Evolutionary conservation across 2,888 invertebrate species (phyloP).

Genomic region (Coenonympha glycerion): DNA sequence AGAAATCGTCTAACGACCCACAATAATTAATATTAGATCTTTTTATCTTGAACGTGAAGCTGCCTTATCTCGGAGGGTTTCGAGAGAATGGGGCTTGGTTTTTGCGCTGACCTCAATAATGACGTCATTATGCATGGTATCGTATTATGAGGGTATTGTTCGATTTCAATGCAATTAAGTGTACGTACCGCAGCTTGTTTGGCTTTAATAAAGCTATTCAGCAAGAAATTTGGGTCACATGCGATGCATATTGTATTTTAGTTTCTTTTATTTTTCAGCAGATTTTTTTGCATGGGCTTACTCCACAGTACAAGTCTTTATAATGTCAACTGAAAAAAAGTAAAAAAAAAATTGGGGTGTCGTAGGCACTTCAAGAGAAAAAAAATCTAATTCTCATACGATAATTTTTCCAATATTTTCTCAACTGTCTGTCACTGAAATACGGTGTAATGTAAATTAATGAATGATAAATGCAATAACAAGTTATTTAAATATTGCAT

Average conservation of each 20-base stretch:
- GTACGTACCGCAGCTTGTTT: slow-evolving; percentile 14
- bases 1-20: neutral
- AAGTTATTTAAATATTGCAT: no score
- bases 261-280: slow-evolving; percentile 5
- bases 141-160: slow-evolving; percentile 12
- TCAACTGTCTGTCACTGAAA: no score
- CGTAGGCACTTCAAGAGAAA: no score
- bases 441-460: no score
- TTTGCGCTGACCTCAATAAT: slow-evolving; percentile 1
- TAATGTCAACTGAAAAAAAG: neutral
- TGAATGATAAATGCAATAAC: no score
- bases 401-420: no score
- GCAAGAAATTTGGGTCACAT: slow-evolving; percentile 14
- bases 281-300: no score
- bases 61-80: neutral
- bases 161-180: slow-evolving; percentile 23
- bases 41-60: neutral
- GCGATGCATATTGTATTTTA: slow-evolving; percentile 14
- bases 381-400: no score
- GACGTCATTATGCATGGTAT: slow-evolving; percentile 4
- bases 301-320: no score
- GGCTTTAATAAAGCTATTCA: slow-evolving; percentile 24
- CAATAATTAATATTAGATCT: neutral
- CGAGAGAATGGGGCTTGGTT: slow-evolving; percentile 5
- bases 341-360: no score